Conservation (phyloP, 2,113 vertebrate species). For the Mellivora capensis region DNA sequence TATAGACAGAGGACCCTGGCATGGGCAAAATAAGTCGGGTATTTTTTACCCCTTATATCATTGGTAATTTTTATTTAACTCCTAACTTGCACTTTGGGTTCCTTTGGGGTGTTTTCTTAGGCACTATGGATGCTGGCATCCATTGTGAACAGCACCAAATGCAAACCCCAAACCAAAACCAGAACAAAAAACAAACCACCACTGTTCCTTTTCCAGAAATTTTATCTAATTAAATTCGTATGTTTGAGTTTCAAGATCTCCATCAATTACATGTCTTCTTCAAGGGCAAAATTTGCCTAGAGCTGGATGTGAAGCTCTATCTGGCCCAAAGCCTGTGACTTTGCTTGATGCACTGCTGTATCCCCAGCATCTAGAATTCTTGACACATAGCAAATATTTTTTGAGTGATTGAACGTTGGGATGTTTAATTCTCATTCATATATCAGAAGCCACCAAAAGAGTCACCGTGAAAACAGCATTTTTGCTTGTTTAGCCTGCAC, state of each 20-base stretch:
- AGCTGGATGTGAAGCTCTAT: not conserved
- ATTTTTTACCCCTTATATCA: not conserved
- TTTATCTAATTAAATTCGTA: not conserved
- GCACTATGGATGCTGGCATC: not conserved
- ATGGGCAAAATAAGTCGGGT: not conserved
- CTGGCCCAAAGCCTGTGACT: not conserved
- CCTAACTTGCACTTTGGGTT: not conserved
- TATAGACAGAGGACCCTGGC: not conserved
- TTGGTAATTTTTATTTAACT: constrained; percentile 6
- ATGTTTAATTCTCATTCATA: not conserved
- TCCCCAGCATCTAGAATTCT: not conserved
- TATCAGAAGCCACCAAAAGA: not conserved
- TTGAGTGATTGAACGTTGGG: not conserved
- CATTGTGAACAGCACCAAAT: not conserved
- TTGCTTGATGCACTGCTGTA: not conserved
- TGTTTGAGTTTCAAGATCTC: not conserved
- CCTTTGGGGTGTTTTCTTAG: not conserved
- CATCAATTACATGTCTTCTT: not conserved
- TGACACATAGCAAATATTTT: not conserved
- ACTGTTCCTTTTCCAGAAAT: not conserved
- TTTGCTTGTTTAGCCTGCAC: not conserved
- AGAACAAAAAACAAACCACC: not conserved
- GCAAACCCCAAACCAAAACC: not conserved
- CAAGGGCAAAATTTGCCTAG: not conserved
- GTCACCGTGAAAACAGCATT: not conserved